These are phyloP conservation scores for Aix galericulata DNA, from an alignment of 2,113 vertebrate species.

Conservation along the genomic window DNA sequence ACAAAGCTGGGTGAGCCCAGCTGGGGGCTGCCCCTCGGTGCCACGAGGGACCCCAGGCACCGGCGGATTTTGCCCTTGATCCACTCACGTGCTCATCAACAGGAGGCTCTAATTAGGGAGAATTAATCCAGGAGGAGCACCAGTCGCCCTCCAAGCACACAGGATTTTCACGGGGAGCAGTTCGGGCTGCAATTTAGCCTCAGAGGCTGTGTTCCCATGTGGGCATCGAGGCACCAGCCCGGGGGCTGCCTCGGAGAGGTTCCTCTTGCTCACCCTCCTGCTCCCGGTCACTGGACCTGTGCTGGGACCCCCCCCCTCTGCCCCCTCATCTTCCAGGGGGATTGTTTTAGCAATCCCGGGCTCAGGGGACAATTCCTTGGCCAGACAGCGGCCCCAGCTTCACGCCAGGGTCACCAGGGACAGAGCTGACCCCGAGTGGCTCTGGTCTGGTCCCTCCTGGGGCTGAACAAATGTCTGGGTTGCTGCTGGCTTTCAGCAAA, in stretches of 20 bases:
- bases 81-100: neutral
- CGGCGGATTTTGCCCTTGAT: neutral
- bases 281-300: fast-evolving
- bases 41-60: neutral
- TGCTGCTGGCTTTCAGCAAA: too few relatives aligned
- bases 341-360: fast-evolving
- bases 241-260: neutral
- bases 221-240: neutral
- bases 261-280: fast-evolving
- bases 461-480: neutral
- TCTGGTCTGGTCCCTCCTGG: neutral
- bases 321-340: fast-evolving
- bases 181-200: fast-evolving
- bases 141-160: neutral
- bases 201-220: fast-evolving
- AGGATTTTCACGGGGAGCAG: fast-evolving
- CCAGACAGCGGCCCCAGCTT: neutral
- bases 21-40: constrained; percentile 7
- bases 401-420: neutral
- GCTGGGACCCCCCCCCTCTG: neutral
- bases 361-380: neutral
- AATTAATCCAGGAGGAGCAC: neutral
- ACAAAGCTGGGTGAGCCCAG: neutral
- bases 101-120: neutral
- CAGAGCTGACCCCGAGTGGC: neutral